Conservation (phyloP, 2,797 vertebrate genomes). For the Acanthurus tractus region DNA sequence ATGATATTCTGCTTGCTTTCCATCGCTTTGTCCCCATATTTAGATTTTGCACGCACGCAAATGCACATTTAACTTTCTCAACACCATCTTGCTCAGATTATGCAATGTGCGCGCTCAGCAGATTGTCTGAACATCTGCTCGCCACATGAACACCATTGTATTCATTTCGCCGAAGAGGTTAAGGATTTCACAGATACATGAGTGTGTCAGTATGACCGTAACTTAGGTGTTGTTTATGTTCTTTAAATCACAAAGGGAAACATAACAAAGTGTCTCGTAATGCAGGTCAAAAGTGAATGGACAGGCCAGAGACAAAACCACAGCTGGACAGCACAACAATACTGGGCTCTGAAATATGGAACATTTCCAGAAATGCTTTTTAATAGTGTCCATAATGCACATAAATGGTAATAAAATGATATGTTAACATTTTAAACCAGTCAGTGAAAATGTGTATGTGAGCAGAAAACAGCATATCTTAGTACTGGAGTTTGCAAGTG, state of each 20-base stretch:
- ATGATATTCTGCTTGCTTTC: background rate
- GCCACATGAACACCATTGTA: conserved; percentile 67
- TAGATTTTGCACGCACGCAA: conserved; percentile 6
- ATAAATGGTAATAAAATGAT: background rate
- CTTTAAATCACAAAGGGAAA: conserved; percentile 75
- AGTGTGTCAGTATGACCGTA: conserved; percentile 36
- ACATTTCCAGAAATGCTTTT: conserved; percentile 4
- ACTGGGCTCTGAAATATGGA: background rate
- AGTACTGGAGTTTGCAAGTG: background rate
- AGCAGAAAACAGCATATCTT: background rate
- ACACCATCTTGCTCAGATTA: conserved; percentile 49
- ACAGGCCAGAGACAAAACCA: conserved; percentile 44
- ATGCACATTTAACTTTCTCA: conserved; percentile 26
- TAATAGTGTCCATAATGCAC: background rate
- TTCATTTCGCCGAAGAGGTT: conserved; percentile 64
- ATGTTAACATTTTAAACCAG: background rate
- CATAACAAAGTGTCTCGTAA: conserved; percentile 73
- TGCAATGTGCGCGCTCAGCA: conserved; percentile 59
- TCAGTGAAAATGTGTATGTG: background rate
- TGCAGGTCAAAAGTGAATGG: conserved; percentile 60
- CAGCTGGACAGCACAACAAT: conserved; percentile 56
- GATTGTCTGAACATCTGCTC: conserved; percentile 77
- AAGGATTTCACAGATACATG: conserved; percentile 41
- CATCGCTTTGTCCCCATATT: conserved; percentile 10
- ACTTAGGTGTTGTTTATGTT: conserved; percentile 78